Evolutionary conservation across 2,797 vertebrate species (phyloP).

Genomic region (Artibeus lituratus): DNA sequence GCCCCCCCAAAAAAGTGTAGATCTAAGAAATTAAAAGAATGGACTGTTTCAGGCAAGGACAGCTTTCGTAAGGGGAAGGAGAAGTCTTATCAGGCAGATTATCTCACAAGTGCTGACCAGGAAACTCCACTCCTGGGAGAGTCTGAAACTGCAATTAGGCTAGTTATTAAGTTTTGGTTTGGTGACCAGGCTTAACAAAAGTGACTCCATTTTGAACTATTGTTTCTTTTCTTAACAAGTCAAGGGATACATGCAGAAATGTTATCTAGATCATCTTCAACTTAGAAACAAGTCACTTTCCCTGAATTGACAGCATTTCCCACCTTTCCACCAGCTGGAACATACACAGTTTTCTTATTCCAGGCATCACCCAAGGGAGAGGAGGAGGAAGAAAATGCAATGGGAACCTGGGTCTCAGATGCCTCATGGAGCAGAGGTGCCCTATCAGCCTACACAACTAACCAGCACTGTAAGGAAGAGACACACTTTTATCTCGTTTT

Average conservation of each 20-base stretch:
- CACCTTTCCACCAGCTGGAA: neutral
- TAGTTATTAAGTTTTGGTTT: neutral
- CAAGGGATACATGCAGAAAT: neutral
- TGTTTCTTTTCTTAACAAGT: neutral
- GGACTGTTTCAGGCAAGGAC: neutral
- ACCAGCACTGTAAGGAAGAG: neutral
- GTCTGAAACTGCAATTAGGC: neutral
- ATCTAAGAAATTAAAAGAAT: neutral
- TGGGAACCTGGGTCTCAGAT: neutral
- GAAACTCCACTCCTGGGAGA: neutral
- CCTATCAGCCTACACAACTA: neutral
- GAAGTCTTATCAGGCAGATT: neutral
- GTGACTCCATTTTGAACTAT: neutral
- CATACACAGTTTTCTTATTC: neutral
- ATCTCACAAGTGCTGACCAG: neutral
- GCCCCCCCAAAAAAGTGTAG: neutral
- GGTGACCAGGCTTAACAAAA: neutral
- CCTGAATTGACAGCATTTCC: neutral
- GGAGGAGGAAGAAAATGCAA: neutral
- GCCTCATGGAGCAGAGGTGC: neutral
- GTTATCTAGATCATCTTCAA: neutral
- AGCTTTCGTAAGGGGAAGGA: neutral
- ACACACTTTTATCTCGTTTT: neutral
- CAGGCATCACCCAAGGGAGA: neutral
- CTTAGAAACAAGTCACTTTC: neutral